Evolutionary conservation across 1,140 invertebrate species (phyloP), one percentile per base, ranked within the genome.

Genomic region (Saccostrea glomerata): DNA sequence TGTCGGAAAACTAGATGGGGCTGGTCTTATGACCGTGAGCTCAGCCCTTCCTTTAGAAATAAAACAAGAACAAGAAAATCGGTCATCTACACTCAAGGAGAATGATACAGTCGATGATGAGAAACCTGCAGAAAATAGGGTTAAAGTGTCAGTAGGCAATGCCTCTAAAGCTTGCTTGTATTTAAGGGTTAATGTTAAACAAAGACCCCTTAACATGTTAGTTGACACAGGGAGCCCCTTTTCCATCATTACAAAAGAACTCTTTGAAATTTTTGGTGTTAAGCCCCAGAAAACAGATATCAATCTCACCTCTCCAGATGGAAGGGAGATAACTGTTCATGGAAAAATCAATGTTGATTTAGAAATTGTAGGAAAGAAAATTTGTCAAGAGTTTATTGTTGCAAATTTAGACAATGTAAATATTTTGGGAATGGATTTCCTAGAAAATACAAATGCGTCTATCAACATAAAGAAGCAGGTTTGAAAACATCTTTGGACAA

Each of bases 391-490:
- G 25, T 82, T 82, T 55, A 30, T 40, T 40, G 30, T 82, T 23
- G 66, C 66, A 70, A 70, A 70, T 70, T 70, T 70, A 70, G 17
- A 70, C 66, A 70, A 23, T 23, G 66, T 70, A 70, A 70, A 70
- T 25, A n/a, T 70, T n/a, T 11, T 70, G n/a, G n/a, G 66, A 23
- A 70, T 70, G 23, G 82, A 82, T 82, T 82, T 82, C 30, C n/a
- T 82, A 82, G 36, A 82, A 23, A 55, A 40, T 17, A 40, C 30
- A 3, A 40, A 82, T 82, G 82, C 82, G 13, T 25, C 17, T 11
- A 82, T 82, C 15, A 82, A 40, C 30, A 47, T 82, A 15, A 82
- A 82, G 13, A 82, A 82, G 30, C 36, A 82, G 25, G 25, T 17
- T 40, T 82, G 82, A 82, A 82, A 54, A 82, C 82, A 40, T 82